Percentiles rank a stretch among this genome's conserved stretches.
Evolutionary conservation across 2,888 invertebrate species (phyloP).

Genomic region (Andrena fulva): DNA sequence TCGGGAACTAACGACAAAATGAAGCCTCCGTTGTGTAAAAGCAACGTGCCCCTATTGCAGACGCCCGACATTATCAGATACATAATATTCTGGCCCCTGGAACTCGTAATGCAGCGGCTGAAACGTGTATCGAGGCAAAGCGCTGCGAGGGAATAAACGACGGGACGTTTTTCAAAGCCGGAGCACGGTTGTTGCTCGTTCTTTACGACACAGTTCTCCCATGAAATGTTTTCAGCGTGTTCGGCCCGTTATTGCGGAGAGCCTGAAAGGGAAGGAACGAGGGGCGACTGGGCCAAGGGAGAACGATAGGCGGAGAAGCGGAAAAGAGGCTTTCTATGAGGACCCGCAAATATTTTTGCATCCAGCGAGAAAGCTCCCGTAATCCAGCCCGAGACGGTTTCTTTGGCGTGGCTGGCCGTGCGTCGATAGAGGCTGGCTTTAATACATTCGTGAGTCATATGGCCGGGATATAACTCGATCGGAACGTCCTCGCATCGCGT

Average conservation of each 20-base stretch:
- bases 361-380: constrained; percentile 22
- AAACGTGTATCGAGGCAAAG: background rate
- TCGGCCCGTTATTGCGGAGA: background rate
- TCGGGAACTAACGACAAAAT: background rate
- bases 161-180: background rate
- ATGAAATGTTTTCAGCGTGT: constrained; percentile 1
- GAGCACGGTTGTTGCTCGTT: background rate
- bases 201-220: background rate
- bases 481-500: no score
- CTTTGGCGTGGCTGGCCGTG: constrained; percentile 8
- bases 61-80: no score
- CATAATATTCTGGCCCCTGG: no score
- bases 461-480: constrained; percentile 20
- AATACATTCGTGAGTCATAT: constrained; percentile 4
- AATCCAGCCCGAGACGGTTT: constrained; percentile 29
- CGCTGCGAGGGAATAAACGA: background rate
- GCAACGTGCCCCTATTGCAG: no score
- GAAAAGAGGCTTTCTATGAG: constrained; percentile 5
- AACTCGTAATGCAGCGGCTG: no score
- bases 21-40: no score
- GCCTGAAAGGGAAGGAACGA: background rate
- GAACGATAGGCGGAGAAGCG: background rate
- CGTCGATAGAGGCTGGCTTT: constrained; percentile 1
- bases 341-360: constrained; percentile 53
- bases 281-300: background rate